These are phyloP conservation scores for Nasonia oneida DNA, from an alignment of 2,888 invertebrate genomes.

Conservation along the genomic window DNA sequence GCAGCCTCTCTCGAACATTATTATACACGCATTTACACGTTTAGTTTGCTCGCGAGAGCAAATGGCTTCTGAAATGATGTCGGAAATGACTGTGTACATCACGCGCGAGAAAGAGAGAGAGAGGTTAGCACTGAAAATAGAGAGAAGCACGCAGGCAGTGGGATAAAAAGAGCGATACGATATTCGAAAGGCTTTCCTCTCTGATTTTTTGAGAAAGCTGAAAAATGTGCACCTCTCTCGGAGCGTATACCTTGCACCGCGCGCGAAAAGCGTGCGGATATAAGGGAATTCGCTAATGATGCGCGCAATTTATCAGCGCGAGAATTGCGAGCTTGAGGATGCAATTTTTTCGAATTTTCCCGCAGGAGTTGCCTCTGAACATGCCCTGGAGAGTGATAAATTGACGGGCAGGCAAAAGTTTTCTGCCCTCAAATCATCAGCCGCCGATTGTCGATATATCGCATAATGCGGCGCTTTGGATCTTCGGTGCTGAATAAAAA, in stretches of 20 bases:
- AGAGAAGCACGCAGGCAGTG: neutral
- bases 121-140: slow-evolving; percentile 50
- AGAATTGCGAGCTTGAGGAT: neutral
- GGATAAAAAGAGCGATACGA: neutral
- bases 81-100: slow-evolving; percentile 57
- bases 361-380: neutral
- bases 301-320: neutral
- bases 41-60: slow-evolving; percentile 36
- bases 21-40: slow-evolving; percentile 44
- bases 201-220: neutral
- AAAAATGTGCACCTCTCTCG: no score
- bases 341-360: slow-evolving; percentile 2
- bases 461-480: no score
- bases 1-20: slow-evolving; percentile 42
- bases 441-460: no score
- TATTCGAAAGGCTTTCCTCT: neutral
- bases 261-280: neutral
- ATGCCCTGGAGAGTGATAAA: neutral
- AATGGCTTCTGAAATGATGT: slow-evolving; percentile 57
- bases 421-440: neutral
- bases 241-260: neutral
- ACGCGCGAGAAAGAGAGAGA: slow-evolving; percentile 2
- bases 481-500: no score
- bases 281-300: slow-evolving; percentile 32
- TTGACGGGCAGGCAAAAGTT: neutral